Base-by-base conservation (phyloP, 2,113 vertebrate genomes). In the Paraplagusia blochii region DNA sequence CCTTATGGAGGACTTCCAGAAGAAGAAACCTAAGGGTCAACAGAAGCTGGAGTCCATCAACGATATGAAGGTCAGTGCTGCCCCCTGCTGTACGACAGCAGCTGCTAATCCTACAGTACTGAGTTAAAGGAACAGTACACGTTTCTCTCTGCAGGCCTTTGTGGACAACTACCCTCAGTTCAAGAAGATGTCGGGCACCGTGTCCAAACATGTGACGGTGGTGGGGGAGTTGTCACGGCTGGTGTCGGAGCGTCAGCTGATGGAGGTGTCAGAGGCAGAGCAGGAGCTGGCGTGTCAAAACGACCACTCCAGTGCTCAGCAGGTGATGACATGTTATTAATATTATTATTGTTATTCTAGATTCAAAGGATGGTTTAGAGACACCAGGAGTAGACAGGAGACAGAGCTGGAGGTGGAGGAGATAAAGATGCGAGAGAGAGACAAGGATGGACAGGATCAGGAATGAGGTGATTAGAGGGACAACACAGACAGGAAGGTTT, bases 81-180 rank as follows among this genome's bases (percentile, higher is more conserved):
- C 42, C 42, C 42, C 14, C 14, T 43, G 42, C 42, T n/a, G 42
- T 5, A 13, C 14, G 12, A 43, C 13, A 15, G 13, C 14, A 7
- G 42, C 36, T 38, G 7, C 2, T 38, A 9, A 5, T 7, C 35
- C 10, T 36, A 38, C 36, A 3, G 36, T 38, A 38, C 36, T 38
- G 36, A 4, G 3, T 29, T n/a, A n/a, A n/a, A n/a, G n/a, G n/a
- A 29, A 29, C 6, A 6, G 38, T 40, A 4, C 12, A 1, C 4
- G 10, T 40, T 11, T 47, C 3, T 36, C 33, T 7, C 29, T 44
- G 1, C 83, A 98, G 97, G 95, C 96, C 0, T 99, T 99, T 18
- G 97, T 99, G 53, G 96, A 98, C 69, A 99, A 96, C 72, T 99
- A 99, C 69, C 97, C 97, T 0, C 96, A 98, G 89, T 99, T 99